Percentiles rank a stretch among this genome's conserved stretches.
These are phyloP conservation scores for Oscheius sp. DNA, from an alignment of 2,888 invertebrate genomes.

Conservation along the genomic window DNA sequence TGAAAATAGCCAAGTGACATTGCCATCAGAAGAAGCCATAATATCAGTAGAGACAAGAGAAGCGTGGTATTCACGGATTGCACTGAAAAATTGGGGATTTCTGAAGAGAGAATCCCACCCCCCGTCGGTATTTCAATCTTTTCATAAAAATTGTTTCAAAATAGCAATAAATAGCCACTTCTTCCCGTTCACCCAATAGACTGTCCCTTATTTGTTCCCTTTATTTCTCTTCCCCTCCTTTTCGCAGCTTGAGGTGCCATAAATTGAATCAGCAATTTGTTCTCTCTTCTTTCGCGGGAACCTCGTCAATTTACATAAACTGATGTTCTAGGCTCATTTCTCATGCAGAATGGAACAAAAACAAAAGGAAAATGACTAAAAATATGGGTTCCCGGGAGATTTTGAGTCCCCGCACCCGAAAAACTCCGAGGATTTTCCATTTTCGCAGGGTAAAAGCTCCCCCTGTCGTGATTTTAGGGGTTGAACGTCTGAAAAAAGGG, in stretches of 20 bases:
- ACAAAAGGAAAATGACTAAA: not conserved
- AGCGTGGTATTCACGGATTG: constrained; percentile 74
- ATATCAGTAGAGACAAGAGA: constrained; percentile 77
- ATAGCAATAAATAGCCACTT: not conserved
- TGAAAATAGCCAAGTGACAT: constrained; percentile 78
- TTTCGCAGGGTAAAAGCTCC: too few species aligned
- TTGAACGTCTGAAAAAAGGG: not conserved
- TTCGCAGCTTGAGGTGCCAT: not conserved
- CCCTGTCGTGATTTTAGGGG: too few species aligned
- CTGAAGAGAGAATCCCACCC: too few species aligned
- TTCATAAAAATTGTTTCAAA: not conserved
- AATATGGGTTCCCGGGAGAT: too few species aligned
- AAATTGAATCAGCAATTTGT: constrained; percentile 35
- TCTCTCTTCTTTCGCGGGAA: not conserved
- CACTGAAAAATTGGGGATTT: too few species aligned
- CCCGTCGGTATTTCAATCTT: too few species aligned
- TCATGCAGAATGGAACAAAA: not conserved
- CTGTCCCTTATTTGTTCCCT: not conserved
- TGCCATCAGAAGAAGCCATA: constrained; percentile 77
- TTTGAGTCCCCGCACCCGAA: too few species aligned
- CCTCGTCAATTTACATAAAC: constrained; percentile 21
- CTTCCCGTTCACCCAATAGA: too few species aligned
- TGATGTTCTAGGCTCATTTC: not conserved
- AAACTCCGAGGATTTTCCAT: too few species aligned
- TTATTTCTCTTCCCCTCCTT: not conserved